Evolutionary conservation across 2,113 vertebrate genomes (phyloP).

Genomic region (Semicossyphus pulcher): DNA sequence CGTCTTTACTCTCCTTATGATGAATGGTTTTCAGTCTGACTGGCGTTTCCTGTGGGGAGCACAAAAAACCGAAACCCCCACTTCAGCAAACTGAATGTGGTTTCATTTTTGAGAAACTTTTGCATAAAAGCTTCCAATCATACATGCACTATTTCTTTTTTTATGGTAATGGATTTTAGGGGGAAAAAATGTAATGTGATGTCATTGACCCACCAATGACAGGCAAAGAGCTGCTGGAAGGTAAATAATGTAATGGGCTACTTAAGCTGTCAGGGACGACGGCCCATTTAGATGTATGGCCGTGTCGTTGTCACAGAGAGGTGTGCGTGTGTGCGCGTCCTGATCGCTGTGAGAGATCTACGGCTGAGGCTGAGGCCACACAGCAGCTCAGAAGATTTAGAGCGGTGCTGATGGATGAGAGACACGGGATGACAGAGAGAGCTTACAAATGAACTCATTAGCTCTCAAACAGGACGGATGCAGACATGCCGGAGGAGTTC

Average conservation of each 20-base stretch:
- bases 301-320: slow-evolving; percentile 26
- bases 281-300: slow-evolving; percentile 40
- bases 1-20: slow-evolving; percentile 29
- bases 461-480: slow-evolving; percentile 13
- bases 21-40: slow-evolving; percentile 46
- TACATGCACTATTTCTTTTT: neutral
- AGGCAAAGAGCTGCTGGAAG: slow-evolving; percentile 38
- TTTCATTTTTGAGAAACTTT: neutral
- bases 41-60: slow-evolving; percentile 11
- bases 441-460: slow-evolving; percentile 39
- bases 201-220: slow-evolving; percentile 26
- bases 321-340: slow-evolving; percentile 7
- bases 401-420: slow-evolving; percentile 52
- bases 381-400: slow-evolving; percentile 34
- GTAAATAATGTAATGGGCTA: slow-evolving; percentile 66
- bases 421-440: slow-evolving; percentile 16
- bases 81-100: slow-evolving; percentile 4
- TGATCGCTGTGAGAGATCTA: slow-evolving; percentile 34
- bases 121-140: slow-evolving; percentile 15
- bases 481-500: neutral
- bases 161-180: slow-evolving; percentile 25
- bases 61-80: slow-evolving; percentile 2
- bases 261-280: slow-evolving; percentile 59
- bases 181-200: slow-evolving; percentile 44
- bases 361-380: slow-evolving; percentile 37